Conservation (phyloP, 2,888 invertebrate species). For the Clanis bilineata region DNA sequence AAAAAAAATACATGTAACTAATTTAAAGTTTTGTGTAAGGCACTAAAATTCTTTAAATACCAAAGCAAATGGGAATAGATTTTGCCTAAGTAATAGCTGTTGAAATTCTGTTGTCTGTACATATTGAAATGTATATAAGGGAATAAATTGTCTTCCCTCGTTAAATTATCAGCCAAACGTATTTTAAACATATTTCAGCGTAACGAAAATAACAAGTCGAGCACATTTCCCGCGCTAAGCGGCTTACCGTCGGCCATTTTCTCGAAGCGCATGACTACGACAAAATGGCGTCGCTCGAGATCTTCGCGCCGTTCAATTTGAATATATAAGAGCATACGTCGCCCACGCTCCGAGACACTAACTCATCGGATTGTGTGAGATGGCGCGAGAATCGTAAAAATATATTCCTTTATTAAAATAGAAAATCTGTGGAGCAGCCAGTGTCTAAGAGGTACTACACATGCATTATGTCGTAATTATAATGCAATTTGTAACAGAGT, state of each 20-base stretch:
- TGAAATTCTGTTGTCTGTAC: neutral
- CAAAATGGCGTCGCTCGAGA: slow-evolving; percentile 74
- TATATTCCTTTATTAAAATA: slow-evolving; percentile 68
- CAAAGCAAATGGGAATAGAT: neutral
- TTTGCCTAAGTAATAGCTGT: neutral
- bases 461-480: too few relatives aligned
- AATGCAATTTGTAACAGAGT: too few relatives aligned
- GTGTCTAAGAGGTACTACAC: neutral
- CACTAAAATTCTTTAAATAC: neutral
- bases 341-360: slow-evolving; percentile 72
- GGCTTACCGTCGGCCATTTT: slow-evolving; percentile 68
- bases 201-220: slow-evolving; percentile 47
- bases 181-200: slow-evolving; percentile 48
- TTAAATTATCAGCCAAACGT: slow-evolving; percentile 29
- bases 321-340: slow-evolving; percentile 82
- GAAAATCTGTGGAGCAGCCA: slow-evolving; percentile 33
- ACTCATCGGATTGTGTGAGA: slow-evolving; percentile 80
- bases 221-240: slow-evolving; percentile 58
- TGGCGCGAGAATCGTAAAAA: slow-evolving; percentile 77
- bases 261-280: slow-evolving; percentile 58
- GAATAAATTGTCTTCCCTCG: slow-evolving; percentile 17
- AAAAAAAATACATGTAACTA: too few relatives aligned
- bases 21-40: neutral
- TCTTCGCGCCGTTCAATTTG: slow-evolving; percentile 73
- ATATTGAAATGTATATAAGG: neutral